Percentiles rank a stretch among this genome's conserved stretches.
phyloP scores from a whole-genome alignment of 2,888 invertebrate genomes.

The Aleiodes alternator region DNA sequence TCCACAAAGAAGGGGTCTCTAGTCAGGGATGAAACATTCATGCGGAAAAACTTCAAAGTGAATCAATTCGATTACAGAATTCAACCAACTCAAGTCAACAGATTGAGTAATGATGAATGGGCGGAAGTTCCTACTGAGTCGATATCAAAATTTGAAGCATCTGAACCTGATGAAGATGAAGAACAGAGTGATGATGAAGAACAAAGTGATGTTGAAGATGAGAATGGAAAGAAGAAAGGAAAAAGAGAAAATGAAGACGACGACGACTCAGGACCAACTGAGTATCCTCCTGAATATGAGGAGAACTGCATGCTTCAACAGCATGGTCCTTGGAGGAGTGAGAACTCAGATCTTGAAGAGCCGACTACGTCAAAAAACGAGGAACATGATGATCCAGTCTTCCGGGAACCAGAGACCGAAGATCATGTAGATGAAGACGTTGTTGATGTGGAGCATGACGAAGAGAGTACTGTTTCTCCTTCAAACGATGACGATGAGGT shows the following conservation, averaged over 20 bases:
- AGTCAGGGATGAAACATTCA: conserved; percentile 44
- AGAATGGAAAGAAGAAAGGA: not conserved
- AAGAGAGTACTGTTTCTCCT: conserved; percentile 13
- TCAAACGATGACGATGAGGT: not conserved
- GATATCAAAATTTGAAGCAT: conserved; percentile 10
- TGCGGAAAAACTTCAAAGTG: conserved; percentile 45
- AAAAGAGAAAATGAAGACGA: conserved; percentile 11
- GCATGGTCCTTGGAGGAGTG: conserved; percentile 18
- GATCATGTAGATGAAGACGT: conserved; percentile 13
- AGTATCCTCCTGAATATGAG: conserved; percentile 45
- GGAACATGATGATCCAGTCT: conserved; percentile 36
- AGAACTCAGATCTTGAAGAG: not conserved
- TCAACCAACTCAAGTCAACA: conserved; percentile 44
- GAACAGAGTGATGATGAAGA: conserved; percentile 18
- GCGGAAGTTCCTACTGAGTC: conserved; percentile 39
- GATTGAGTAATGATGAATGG: conserved; percentile 51
- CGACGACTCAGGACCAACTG: conserved; percentile 31
- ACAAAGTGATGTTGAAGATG: conserved; percentile 8
- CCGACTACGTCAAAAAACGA: conserved; percentile 27
- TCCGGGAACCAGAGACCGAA: conserved; percentile 8
- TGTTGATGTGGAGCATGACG: conserved; percentile 25
- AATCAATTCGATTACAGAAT: conserved; percentile 43
- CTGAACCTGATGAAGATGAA: conserved; percentile 38
- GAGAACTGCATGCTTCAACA: conserved; percentile 49
- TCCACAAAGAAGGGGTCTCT: conserved; percentile 9